Evolutionary conservation across 2,113 vertebrate species (phyloP).

Genomic region (Merops nubicus): DNA sequence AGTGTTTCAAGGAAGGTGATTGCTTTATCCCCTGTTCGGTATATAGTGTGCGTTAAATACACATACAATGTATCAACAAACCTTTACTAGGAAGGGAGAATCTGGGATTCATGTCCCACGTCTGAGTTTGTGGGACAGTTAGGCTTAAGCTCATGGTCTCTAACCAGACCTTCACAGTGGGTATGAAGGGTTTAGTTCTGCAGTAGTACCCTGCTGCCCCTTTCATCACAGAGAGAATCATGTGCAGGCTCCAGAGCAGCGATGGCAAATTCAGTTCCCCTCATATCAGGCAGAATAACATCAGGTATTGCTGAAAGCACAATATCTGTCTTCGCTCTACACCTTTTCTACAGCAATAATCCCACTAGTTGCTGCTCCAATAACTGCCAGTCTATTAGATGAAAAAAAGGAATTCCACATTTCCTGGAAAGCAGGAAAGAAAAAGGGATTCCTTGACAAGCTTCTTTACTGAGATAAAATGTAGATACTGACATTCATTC

Average conservation of each 20-base stretch:
- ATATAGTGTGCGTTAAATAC: background rate
- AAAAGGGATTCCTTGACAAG: background rate
- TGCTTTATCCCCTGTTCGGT: background rate
- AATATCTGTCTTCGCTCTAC: background rate
- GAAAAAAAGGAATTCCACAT: background rate
- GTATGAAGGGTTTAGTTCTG: background rate
- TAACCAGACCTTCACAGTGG: accelerated
- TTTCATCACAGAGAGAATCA: too few relatives aligned
- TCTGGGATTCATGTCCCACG: background rate
- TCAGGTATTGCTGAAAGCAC: background rate
- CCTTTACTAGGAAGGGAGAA: background rate
- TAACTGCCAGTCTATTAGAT: background rate
- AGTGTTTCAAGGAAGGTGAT: background rate
- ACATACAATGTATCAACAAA: accelerated
- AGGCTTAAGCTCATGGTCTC: accelerated
- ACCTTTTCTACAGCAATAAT: background rate
- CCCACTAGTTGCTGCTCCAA: accelerated
- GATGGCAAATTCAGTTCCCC: accelerated
- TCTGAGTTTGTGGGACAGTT: background rate
- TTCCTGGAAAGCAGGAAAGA: background rate
- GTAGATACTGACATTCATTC: background rate
- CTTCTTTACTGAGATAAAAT: background rate
- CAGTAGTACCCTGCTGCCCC: accelerated
- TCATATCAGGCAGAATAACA: background rate
- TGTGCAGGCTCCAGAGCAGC: background rate